Percentiles rank a stretch among this genome's conserved stretches.
phyloP scores from a whole-genome alignment of 1,140 invertebrate species.

The Pogonus chalceus region DNA sequence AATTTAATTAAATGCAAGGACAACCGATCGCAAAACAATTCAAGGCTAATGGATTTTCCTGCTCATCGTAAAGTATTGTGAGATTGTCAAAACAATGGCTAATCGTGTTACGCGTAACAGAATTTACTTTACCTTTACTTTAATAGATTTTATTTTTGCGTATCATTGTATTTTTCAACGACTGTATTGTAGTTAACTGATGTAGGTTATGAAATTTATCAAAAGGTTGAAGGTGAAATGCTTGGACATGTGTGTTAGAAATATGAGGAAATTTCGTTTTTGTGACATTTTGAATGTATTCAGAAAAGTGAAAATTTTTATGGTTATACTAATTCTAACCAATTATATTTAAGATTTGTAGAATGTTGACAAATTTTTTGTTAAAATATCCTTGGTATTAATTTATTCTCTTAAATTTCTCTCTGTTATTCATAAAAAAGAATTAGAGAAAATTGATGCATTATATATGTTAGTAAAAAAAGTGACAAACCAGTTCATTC shows the following conservation, averaged over 20 bases:
- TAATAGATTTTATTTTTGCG: not conserved
- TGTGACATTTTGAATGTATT: too few relatives aligned
- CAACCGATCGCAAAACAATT: not conserved
- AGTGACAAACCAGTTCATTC: too few relatives aligned
- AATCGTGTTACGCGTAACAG: not conserved
- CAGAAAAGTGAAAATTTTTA: too few relatives aligned
- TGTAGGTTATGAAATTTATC: not conserved
- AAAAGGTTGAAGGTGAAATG: not conserved
- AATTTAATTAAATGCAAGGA: slow-evolving; percentile 4
- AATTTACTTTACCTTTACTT: not conserved
- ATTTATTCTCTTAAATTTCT: too few relatives aligned
- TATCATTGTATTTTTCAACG: not conserved
- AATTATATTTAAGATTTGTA: too few relatives aligned
- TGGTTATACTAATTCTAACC: too few relatives aligned
- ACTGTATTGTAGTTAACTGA: not conserved
- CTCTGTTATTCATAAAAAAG: too few relatives aligned
- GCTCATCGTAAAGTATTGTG: not conserved
- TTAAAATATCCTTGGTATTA: too few relatives aligned
- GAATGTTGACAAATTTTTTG: too few relatives aligned
- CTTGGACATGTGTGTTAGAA: not conserved
- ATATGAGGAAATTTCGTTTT: not conserved
- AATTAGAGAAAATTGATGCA: too few relatives aligned
- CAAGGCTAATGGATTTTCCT: slow-evolving; percentile 3
- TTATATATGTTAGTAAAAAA: too few relatives aligned
- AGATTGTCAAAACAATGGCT: slow-evolving; percentile 3